A percentile compares a stretch with the other conserved stretches of the same genome.
phyloP scores from a whole-genome alignment of 1,140 invertebrate species.

The Hyles euphorbiae region DNA sequence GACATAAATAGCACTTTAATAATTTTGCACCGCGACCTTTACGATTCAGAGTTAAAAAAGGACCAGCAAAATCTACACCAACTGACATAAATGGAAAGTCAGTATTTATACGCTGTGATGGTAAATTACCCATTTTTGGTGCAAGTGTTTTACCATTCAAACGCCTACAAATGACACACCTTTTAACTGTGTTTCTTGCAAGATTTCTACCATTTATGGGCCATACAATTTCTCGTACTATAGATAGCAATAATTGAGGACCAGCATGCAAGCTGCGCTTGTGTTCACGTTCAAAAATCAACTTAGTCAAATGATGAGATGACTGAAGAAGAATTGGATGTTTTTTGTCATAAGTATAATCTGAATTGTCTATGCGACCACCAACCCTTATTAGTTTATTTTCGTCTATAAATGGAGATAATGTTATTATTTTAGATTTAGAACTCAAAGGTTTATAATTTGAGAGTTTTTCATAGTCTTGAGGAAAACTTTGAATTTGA shows the following conservation, averaged over 20 bases:
- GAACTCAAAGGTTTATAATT: not conserved
- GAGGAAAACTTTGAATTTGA: slow-evolving; percentile 9
- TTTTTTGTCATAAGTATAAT: slow-evolving; percentile 18
- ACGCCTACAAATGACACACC: slow-evolving; percentile 10
- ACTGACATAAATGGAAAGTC: slow-evolving; percentile 11
- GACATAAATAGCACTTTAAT: too few species aligned
- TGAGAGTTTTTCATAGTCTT: slow-evolving; percentile 7
- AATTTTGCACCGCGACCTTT: too few species aligned
- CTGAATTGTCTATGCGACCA: slow-evolving; percentile 13
- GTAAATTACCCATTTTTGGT: slow-evolving; percentile 13
- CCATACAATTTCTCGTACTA: slow-evolving; percentile 9
- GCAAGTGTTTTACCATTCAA: slow-evolving; percentile 1
- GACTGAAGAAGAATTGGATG: slow-evolving; percentile 19
- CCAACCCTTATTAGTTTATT: slow-evolving; percentile 15
- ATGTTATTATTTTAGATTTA: not conserved
- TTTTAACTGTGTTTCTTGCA: slow-evolving; percentile 7
- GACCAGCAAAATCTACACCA: slow-evolving; percentile 44
- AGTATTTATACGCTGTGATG: slow-evolving; percentile 29
- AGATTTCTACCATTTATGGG: slow-evolving; percentile 12
- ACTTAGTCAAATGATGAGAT: slow-evolving; percentile 13
- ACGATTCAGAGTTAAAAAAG: slow-evolving; percentile 34
- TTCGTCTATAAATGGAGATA: slow-evolving; percentile 18
- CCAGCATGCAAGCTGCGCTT: slow-evolving; percentile 12
- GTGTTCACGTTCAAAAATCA: slow-evolving; percentile 11
- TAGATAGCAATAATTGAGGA: slow-evolving; percentile 10